Evolutionary conservation across 2,797 vertebrate genomes (phyloP).

Genomic region (Apogon hyalosoma): DNA sequence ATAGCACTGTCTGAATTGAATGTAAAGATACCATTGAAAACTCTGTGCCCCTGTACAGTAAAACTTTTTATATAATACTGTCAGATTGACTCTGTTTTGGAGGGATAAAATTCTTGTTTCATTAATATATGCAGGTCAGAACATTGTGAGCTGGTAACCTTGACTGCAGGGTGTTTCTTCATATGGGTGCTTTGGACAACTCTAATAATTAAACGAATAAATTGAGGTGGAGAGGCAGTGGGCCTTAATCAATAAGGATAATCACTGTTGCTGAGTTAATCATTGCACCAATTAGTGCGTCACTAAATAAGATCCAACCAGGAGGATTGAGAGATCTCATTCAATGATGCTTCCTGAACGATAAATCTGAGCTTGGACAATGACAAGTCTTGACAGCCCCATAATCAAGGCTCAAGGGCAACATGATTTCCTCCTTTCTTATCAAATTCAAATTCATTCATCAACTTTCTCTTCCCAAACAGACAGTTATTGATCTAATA

Average conservation of each 20-base stretch:
- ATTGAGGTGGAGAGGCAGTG: constrained; percentile 27
- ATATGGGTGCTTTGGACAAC: not conserved
- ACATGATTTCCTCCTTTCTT: not conserved
- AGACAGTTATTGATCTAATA: too few relatives aligned
- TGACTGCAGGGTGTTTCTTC: constrained; percentile 23
- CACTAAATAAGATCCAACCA: constrained; percentile 27
- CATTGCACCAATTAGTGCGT: constrained; percentile 40
- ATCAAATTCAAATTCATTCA: not conserved
- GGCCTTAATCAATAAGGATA: constrained; percentile 55
- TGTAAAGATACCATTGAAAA: not conserved
- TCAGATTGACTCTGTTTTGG: not conserved
- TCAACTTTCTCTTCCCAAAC: not conserved
- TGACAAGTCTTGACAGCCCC: constrained; percentile 3
- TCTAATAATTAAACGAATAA: constrained; percentile 51
- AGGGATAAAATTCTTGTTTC: constrained; percentile 15
- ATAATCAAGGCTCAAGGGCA: constrained; percentile 17
- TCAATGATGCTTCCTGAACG: not conserved
- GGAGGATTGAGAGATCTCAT: constrained; percentile 2
- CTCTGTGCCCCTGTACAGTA: not conserved
- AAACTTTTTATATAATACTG: constrained; percentile 8
- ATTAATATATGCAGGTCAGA: constrained; percentile 2
- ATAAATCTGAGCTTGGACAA: not conserved
- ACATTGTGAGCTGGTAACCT: constrained; percentile 15
- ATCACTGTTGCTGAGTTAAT: constrained; percentile 45
- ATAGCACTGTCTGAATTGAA: not conserved